These are phyloP conservation scores for Pogonocichla stellata DNA, from an alignment of 2,113 vertebrate species.

Conservation along the genomic window DNA sequence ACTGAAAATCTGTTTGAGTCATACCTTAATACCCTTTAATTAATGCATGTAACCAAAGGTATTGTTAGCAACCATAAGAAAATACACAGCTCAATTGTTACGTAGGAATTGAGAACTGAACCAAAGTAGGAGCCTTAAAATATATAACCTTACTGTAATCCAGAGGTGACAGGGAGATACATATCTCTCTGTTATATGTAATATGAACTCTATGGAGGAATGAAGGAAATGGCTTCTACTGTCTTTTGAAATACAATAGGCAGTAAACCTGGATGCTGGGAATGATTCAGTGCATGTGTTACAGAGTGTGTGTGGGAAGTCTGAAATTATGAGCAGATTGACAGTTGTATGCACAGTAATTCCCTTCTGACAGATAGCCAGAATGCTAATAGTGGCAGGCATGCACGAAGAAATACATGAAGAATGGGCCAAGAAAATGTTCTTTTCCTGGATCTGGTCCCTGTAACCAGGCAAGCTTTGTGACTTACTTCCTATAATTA, in stretches of 20 bases:
- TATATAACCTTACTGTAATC: neutral
- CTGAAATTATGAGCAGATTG: neutral
- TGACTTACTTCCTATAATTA: slow-evolving; percentile 7
- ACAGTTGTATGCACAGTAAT: neutral
- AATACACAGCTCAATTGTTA: neutral
- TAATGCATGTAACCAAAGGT: neutral
- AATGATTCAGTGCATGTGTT: neutral
- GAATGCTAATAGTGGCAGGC: neutral
- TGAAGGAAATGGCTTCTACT: neutral
- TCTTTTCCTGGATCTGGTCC: slow-evolving; percentile 26
- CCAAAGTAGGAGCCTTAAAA: neutral
- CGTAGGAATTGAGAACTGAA: neutral
- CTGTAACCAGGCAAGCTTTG: neutral
- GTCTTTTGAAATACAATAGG: neutral
- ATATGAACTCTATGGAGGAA: neutral
- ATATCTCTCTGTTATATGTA: neutral
- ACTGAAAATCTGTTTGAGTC: neutral
- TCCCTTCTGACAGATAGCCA: slow-evolving; percentile 13
- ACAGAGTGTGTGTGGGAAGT: neutral
- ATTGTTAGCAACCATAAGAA: neutral
- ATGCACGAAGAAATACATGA: neutral
- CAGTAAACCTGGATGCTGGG: neutral
- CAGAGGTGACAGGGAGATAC: neutral
- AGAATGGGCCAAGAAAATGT: slow-evolving; percentile 15
- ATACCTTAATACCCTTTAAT: neutral